Evolutionary conservation across 2,888 invertebrate genomes (phyloP).

Genomic region (Auanema sp.): DNA sequence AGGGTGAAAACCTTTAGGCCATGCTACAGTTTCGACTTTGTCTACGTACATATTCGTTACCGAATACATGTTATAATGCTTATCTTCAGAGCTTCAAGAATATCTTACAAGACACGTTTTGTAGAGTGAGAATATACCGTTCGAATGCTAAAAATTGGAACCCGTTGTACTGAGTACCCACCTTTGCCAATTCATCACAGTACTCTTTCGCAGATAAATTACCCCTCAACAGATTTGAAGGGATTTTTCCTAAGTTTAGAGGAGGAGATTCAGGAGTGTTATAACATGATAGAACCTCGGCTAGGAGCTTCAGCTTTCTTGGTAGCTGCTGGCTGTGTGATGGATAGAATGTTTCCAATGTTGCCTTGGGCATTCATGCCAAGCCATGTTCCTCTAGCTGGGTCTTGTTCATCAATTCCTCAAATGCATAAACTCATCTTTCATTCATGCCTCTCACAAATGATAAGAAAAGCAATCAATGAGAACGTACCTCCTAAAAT

Average conservation of each 20-base stretch:
- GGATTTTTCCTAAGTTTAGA: slow-evolving; percentile 38
- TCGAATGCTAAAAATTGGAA: slow-evolving; percentile 55
- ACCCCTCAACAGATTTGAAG: slow-evolving; percentile 30
- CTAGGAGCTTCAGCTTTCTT: slow-evolving; percentile 39
- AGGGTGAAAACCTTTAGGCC: slow-evolving; percentile 26
- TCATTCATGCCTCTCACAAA: background rate
- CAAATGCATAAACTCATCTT: background rate
- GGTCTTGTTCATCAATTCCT: slow-evolving; percentile 53
- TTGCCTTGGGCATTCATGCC: slow-evolving; percentile 40
- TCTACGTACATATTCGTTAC: slow-evolving; percentile 43
- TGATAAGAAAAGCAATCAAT: background rate
- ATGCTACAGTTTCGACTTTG: slow-evolving; percentile 21
- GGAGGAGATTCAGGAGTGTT: no score
- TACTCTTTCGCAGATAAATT: slow-evolving; percentile 17
- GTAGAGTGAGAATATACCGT: slow-evolving; percentile 17
- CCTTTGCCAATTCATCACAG: slow-evolving; percentile 25
- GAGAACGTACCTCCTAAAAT: slow-evolving; percentile 42
- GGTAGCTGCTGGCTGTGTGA: slow-evolving; percentile 41
- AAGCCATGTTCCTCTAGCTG: slow-evolving; percentile 57
- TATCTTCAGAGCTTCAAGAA: slow-evolving; percentile 19
- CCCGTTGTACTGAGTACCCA: slow-evolving; percentile 42
- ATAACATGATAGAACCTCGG: slow-evolving; percentile 27
- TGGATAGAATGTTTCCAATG: slow-evolving; percentile 50
- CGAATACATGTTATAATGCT: slow-evolving; percentile 27
- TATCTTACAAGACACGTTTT: background rate